Conservation (phyloP, 1,140 invertebrate species). For the Diuraphis noxia region DNA sequence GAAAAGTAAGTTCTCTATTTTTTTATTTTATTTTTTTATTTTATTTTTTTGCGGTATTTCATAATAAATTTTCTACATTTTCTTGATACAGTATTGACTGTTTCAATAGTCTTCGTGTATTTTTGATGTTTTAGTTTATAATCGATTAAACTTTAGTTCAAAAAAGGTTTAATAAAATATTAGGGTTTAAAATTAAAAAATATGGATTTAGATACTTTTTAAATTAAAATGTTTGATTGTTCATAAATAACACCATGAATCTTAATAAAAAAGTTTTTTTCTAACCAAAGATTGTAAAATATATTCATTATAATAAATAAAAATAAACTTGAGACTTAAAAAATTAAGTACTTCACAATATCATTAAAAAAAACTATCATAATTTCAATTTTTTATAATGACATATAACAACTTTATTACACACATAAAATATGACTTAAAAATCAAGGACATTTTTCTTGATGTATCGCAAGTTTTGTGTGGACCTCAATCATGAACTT, state of each 20-base stretch:
- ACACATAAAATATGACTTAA: not conserved
- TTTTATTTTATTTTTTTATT: too few relatives aligned
- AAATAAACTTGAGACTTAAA: not conserved
- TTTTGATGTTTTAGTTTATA: not conserved
- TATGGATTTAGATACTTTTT: too few relatives aligned
- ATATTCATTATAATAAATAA: not conserved
- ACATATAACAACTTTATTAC: not conserved
- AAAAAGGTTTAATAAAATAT: too few relatives aligned
- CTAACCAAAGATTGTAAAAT: not conserved
- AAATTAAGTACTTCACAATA: not conserved
- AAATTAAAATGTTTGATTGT: too few relatives aligned
- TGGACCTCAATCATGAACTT: too few relatives aligned
- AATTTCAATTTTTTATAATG: not conserved
- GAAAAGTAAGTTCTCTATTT: too few relatives aligned
- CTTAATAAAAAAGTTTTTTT: not conserved
- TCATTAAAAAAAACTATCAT: not conserved
- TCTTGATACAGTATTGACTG: too few relatives aligned
- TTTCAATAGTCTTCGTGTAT: not conserved
- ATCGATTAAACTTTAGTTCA: not conserved
- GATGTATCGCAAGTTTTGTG: not conserved
- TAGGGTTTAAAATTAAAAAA: too few relatives aligned
- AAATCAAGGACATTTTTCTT: not conserved
- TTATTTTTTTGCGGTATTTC: too few relatives aligned
- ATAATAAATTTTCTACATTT: too few relatives aligned
- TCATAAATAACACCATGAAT: not conserved